Conservation (phyloP, 2,113 vertebrate genomes). For the Proterorhinus semilunaris region DNA sequence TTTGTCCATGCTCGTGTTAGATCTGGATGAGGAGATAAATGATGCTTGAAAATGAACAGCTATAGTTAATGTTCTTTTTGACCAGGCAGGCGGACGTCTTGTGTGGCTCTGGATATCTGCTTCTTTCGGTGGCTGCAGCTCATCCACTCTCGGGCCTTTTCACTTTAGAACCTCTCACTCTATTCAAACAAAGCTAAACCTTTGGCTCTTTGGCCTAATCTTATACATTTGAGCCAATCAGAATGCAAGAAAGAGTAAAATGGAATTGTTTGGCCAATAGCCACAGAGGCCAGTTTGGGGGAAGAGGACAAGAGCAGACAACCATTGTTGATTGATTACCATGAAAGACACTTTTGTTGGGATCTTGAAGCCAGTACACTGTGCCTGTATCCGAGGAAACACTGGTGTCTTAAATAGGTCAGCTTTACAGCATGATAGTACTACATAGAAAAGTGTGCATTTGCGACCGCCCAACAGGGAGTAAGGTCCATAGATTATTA, state of each 20-base stretch:
- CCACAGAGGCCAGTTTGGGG: constrained; percentile 68
- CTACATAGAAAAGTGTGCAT: constrained; percentile 39
- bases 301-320: constrained; percentile 71
- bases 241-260: constrained; percentile 52
- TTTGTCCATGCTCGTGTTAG: background rate
- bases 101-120: constrained; percentile 63
- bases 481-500: constrained; percentile 64
- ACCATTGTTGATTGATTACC: constrained; percentile 74
- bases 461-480: constrained; percentile 24
- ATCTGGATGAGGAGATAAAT: too few relatives aligned
- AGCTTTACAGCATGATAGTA: constrained; percentile 35
- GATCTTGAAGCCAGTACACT: constrained; percentile 61
- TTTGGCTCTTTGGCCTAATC: constrained; percentile 68
- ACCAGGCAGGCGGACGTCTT: constrained; percentile 46
- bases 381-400: constrained; percentile 61
- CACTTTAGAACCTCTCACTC: constrained; percentile 36
- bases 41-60: too few relatives aligned
- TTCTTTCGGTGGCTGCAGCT: constrained; percentile 55
- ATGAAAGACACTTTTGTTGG: constrained; percentile 74
- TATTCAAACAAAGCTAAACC: constrained; percentile 73
- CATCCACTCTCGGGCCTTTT: constrained; percentile 46
- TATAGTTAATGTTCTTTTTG: constrained; percentile 6
- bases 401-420: constrained; percentile 64
- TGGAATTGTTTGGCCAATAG: constrained; percentile 66
- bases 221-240: constrained; percentile 63